Conservation (phyloP, 2,113 vertebrate genomes). For the Pungitius pungitius region DNA sequence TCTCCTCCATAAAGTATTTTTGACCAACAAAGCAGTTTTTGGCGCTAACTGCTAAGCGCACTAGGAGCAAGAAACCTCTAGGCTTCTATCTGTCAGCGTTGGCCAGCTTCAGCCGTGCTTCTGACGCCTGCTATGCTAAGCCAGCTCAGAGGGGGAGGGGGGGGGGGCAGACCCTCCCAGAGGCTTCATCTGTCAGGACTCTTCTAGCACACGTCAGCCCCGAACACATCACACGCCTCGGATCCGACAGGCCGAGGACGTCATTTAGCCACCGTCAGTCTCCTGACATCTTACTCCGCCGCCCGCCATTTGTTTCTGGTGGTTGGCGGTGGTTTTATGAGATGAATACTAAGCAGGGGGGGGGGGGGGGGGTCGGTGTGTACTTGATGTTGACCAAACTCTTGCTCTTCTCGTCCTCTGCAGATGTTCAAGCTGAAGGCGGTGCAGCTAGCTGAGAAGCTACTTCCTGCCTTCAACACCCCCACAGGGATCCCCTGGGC, state of each 20-base stretch:
- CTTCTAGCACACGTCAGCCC: too few relatives aligned
- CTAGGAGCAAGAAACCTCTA: too few relatives aligned
- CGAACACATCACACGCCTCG: background rate
- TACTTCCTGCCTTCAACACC: conserved; percentile 98
- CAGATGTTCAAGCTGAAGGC: conserved; percentile 98
- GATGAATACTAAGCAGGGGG: conserved; percentile 17
- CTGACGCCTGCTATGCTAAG: background rate
- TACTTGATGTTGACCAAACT: background rate
- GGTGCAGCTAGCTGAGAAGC: conserved; percentile 95
- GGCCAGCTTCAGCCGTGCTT: background rate
- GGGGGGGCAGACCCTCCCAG: too few relatives aligned
- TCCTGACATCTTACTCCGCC: conserved; percentile 32
- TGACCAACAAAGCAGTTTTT: too few relatives aligned
- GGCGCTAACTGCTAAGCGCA: too few relatives aligned
- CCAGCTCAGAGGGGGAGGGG: too few relatives aligned
- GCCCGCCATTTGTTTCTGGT: conserved; percentile 30
- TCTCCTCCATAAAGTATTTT: background rate
- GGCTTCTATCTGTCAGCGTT: too few relatives aligned
- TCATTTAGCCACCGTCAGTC: conserved; percentile 37
- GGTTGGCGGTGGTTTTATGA: conserved; percentile 24
- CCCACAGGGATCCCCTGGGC: conserved; percentile 99
- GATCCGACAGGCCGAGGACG: conserved; percentile 25
- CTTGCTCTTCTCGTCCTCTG: background rate
- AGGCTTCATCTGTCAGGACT: conserved; percentile 46
- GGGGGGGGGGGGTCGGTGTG: background rate